Base-by-base conservation (phyloP, 1,140 invertebrate genomes). In the Telenomus remus region DNA sequence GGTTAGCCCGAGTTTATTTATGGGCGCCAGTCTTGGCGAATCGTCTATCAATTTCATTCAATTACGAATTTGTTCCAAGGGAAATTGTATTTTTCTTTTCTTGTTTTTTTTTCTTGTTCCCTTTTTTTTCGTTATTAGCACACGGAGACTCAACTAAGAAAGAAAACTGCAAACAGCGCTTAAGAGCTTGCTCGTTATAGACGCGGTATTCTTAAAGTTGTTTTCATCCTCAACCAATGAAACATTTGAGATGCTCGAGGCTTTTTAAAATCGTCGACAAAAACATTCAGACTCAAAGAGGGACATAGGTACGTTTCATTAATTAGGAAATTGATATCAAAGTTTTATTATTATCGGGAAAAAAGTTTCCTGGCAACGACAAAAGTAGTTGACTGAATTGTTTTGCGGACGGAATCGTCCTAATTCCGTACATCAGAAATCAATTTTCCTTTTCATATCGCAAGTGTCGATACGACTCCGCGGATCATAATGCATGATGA, bases 361-460 rank as follows among this genome's bases (percentile, higher is more conserved):
- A 27, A 27, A 19, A 15, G n/a, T 50, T 63, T 71, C 49, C 34
- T 8, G 53, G 55, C 46, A 57, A 6, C 16, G n/a, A 8, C 35
- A 49, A 53, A 63, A 13, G 51, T 48, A n/a, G n/a, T n/a, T n/a
- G 35, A 37, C 63, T 54, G 43, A 12, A 16, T 37, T 14, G 34
- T 65, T 65, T 53, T 49, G 7, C 9, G 3, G 6, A 44, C 16
- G 9, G 51, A 50, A 44, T 34, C 13, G 14, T 9, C 55, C 16
- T 0, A 39, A 39, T 13, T 44, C 9, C 35, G 53, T 42, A 44
- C 50, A 66, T 76, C 66, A 71, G 56, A 71, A 66, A 71, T 71
- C 74, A 76, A 70, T 76, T 76, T 71, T 76, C 61, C 66, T 54
- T 71, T 71, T 60, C 63, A 46, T 57, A 12, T n/a, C 37, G 9